phyloP scores from a whole-genome alignment of 2,797 vertebrate genomes.

The Chiloscyllium punctatum region DNA sequence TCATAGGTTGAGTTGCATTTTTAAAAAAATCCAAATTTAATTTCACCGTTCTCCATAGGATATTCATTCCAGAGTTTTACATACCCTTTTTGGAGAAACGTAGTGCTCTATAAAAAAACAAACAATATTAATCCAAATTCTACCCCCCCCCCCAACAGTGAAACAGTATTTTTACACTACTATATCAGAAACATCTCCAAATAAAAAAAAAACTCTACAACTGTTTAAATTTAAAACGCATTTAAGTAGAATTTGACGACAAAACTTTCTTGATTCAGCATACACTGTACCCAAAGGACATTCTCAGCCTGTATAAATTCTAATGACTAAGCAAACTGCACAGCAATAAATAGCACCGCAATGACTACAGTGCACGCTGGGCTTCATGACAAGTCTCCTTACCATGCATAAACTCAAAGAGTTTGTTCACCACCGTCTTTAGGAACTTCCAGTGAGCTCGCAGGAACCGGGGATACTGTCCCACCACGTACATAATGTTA shows the following conservation, averaged over 20 bases:
- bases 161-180: background rate
- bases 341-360: background rate
- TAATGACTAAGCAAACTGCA: background rate
- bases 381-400: slow-evolving; percentile 45
- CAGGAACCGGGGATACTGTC: slow-evolving; percentile 93
- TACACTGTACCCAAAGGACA: background rate
- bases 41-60: too few species aligned
- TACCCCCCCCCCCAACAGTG: too few species aligned
- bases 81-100: background rate
- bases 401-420: slow-evolving; percentile 99
- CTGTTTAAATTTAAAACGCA: background rate
- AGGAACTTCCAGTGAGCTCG: slow-evolving; percentile 97
- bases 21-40: background rate
- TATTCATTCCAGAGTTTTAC: background rate
- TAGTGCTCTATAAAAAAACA: background rate
- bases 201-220: background rate
- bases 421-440: slow-evolving; percentile 96
- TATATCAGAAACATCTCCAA: too few species aligned
- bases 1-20: background rate
- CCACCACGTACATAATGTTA: slow-evolving; percentile 98
- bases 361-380: background rate
- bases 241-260: background rate
- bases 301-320: background rate
- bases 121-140: background rate
- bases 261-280: background rate